Base-by-base conservation (phyloP, 1,140 invertebrate species). In the Aphaenogaster floridana region DNA sequence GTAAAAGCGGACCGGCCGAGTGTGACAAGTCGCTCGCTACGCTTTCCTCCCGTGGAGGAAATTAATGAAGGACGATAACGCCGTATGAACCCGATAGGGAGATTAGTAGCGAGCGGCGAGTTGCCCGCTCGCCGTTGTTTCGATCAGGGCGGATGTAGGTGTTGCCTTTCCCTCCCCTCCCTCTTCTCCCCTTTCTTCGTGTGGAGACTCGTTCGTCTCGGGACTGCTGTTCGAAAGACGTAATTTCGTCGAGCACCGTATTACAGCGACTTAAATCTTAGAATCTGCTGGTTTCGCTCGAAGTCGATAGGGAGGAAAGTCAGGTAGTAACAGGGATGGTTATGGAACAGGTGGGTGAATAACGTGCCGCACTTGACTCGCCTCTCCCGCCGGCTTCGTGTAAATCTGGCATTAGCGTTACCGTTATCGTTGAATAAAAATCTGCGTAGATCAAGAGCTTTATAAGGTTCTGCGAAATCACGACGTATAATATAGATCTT, bases 21-120 rank as follows among this genome's bases (percentile, higher is more conserved):
- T 54, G 68, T 54, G 45, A 61, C 45, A 21, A 64, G 48, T 80
- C 64, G 63, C 36, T 64, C 64, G 64, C 64, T 66, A 28, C 64
- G 54, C 50, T 69, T 39, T 11, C 13, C 48, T 52, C 45, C n/a
- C 15, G n/a, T 48, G 13, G 39, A 74, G 17, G 54, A 74, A 74
- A 76, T 42, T 74, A 48, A 76, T 61, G 39, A 84, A 74, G 42
- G 76, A 63, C 57, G 42, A 45, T 54, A 81, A 81, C 39, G 36
- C 28, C 11, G n/a, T 8, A 11, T 34, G 54, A 76, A 45, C 54
- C 21, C 15, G 54, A 6, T 42, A 45, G 52, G 54, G 39, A 76
- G 54, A 61, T 76, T 42, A 45, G 54, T 42, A 13, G n/a, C n/a
- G 34, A 74, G 17, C 39, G 7, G 5, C 15, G 50, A 21, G 52